Percentiles rank a stretch among this genome's conserved stretches.
Conservation (phyloP, 2,888 invertebrate species). For the Pammene aurita region DNA sequence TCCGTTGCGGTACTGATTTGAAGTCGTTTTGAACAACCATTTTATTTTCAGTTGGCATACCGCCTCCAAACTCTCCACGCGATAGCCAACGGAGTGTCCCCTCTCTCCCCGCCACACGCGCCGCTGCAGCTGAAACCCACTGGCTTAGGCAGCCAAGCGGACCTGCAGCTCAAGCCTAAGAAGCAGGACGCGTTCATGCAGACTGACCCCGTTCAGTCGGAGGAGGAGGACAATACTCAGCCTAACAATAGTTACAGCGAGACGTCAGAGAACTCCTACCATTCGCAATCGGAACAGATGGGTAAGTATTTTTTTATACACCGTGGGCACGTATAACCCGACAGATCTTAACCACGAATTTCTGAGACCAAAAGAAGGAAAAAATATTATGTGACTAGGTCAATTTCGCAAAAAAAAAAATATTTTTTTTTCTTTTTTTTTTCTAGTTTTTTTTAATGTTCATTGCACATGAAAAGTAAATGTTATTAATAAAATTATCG, state of each 20-base stretch:
- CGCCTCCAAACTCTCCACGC: slow-evolving; percentile 63
- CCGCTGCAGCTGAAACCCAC: not conserved
- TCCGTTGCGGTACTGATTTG: too few species aligned
- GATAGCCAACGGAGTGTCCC: slow-evolving; percentile 55
- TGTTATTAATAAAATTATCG: too few species aligned
- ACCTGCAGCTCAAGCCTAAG: slow-evolving; percentile 58
- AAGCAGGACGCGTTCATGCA: slow-evolving; percentile 80
- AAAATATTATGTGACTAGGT: too few species aligned
- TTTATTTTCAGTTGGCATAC: slow-evolving; percentile 61
- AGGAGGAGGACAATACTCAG: slow-evolving; percentile 64
- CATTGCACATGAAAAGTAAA: too few species aligned
- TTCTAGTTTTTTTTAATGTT: too few species aligned
- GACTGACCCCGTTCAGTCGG: slow-evolving; percentile 69
- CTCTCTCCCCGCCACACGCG: slow-evolving; percentile 33
- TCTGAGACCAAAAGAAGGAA: too few species aligned
- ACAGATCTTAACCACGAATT: too few species aligned
- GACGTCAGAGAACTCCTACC: slow-evolving; percentile 36
- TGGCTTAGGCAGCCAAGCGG: not conserved
- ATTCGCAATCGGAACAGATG: slow-evolving; percentile 32
- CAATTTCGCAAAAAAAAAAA: too few species aligned
- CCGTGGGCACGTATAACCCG: too few species aligned
- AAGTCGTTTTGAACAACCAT: too few species aligned
- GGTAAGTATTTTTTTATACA: slow-evolving; percentile 22
- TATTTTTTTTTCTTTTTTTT: too few species aligned
- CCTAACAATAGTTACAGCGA: slow-evolving; percentile 65